A percentile compares a stretch with the other conserved stretches of the same genome.
Evolutionary conservation across 2,113 vertebrate species (phyloP).

Genomic region (Zosterops borbonicus): DNA sequence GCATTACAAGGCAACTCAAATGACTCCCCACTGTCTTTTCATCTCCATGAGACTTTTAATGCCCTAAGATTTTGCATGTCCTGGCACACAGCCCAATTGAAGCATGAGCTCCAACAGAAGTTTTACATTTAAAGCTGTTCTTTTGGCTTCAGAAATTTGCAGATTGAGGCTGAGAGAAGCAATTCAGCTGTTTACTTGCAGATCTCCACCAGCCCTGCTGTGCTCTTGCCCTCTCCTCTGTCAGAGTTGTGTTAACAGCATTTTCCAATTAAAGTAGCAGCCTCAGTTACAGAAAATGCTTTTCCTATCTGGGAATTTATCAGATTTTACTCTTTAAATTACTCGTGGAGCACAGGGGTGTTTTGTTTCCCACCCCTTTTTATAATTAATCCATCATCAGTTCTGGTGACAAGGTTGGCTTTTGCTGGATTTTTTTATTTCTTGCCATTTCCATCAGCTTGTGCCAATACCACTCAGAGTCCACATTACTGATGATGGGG

Average conservation of each 20-base stretch:
- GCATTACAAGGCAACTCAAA: neutral
- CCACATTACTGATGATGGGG: neutral
- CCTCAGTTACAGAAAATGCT: slow-evolving; percentile 13
- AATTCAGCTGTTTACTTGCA: slow-evolving; percentile 43
- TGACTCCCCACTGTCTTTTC: slow-evolving; percentile 42
- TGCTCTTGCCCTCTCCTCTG: neutral
- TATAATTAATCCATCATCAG: neutral
- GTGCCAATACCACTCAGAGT: neutral
- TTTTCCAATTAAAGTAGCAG: slow-evolving; percentile 35
- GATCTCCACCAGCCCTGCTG: slow-evolving; percentile 15
- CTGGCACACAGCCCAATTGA: slow-evolving; percentile 35
- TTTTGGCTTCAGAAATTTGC: slow-evolving; percentile 29
- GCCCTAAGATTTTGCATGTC: slow-evolving; percentile 15
- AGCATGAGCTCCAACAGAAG: slow-evolving; percentile 44
- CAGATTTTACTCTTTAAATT: neutral
- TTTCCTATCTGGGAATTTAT: neutral
- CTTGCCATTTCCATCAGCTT: neutral
- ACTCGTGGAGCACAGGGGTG: neutral
- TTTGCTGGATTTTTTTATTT: neutral
- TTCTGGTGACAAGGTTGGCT: neutral
- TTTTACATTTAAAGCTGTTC: slow-evolving; percentile 56
- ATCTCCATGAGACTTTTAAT: slow-evolving; percentile 21
- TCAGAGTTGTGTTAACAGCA: slow-evolving; percentile 18
- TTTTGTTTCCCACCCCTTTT: neutral
- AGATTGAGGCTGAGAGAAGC: slow-evolving; percentile 30